A percentile compares a stretch with the other conserved stretches of the same genome.
phyloP scores from a whole-genome alignment of 2,113 vertebrate species.

The Chaenogobius annularis region DNA sequence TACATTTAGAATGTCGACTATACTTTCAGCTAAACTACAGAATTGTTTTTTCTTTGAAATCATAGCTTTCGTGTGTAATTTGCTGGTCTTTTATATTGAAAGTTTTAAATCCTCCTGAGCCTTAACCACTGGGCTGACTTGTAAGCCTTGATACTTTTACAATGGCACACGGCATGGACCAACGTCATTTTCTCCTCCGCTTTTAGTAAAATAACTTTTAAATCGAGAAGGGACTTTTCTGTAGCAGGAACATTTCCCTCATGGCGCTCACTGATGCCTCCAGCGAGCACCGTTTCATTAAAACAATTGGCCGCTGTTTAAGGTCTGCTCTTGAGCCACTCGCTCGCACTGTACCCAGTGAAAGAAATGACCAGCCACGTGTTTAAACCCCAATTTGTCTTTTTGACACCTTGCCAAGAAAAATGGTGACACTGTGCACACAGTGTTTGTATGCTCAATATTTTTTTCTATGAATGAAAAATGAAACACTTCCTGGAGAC shows the following conservation, averaged over 20 bases:
- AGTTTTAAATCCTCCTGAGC: neutral
- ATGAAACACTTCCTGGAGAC: neutral
- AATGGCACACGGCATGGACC: slow-evolving; percentile 7
- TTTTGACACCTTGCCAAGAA: neutral
- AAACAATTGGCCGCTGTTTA: slow-evolving; percentile 38
- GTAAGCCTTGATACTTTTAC: neutral
- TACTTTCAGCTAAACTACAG: neutral
- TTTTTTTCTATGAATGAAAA: neutral
- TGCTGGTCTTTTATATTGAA: neutral
- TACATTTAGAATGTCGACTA: no score
- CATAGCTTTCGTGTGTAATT: neutral
- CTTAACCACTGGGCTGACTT: neutral
- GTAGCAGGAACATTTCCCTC: slow-evolving; percentile 26
- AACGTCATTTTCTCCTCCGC: slow-evolving; percentile 16
- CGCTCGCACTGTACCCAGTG: neutral
- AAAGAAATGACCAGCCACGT: slow-evolving; percentile 14
- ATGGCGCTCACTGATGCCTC: slow-evolving; percentile 21
- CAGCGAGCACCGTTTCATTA: slow-evolving; percentile 35
- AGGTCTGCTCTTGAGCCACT: slow-evolving; percentile 15
- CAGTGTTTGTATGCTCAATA: neutral
- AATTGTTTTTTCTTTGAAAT: neutral
- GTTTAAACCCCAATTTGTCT: neutral
- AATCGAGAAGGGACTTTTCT: slow-evolving; percentile 11
- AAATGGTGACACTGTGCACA: neutral
- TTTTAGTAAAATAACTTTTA: slow-evolving; percentile 25